Evolutionary conservation across 2,888 invertebrate species (phyloP).

Genomic region (Sceliomorpha sp.): DNA sequence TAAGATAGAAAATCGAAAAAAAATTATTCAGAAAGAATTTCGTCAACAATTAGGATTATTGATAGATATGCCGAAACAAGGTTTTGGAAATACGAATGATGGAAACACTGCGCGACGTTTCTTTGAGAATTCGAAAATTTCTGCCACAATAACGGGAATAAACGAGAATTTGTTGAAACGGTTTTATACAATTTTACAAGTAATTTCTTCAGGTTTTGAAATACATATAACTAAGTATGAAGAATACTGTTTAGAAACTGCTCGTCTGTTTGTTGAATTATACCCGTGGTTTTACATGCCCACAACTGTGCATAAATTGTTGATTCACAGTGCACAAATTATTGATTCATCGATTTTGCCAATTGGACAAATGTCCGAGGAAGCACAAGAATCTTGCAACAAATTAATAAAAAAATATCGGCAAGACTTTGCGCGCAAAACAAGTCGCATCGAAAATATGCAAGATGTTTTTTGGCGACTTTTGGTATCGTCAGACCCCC

Average conservation of each 20-base stretch:
- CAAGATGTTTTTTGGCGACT: background rate
- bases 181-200: background rate
- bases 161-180: background rate
- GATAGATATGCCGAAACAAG: slow-evolving; percentile 23
- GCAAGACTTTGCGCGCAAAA: background rate
- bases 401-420: background rate
- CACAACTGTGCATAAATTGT: background rate
- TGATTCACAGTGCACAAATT: background rate
- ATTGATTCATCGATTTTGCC: background rate
- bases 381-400: too few species aligned
- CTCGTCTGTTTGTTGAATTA: background rate
- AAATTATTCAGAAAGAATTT: slow-evolving; percentile 44
- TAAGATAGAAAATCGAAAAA: slow-evolving; percentile 44
- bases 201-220: background rate
- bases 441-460: background rate
- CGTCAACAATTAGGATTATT: slow-evolving; percentile 21
- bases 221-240: background rate
- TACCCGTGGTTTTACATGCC: background rate
- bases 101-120: background rate
- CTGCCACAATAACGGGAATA: background rate
- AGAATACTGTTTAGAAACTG: too few species aligned
- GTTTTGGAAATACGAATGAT: slow-evolving; percentile 20
- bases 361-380: too few species aligned
- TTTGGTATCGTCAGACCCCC: background rate
- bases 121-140: background rate